These are phyloP conservation scores for Ceramica pisi DNA, from an alignment of 2,888 invertebrate species.

Conservation along the genomic window DNA sequence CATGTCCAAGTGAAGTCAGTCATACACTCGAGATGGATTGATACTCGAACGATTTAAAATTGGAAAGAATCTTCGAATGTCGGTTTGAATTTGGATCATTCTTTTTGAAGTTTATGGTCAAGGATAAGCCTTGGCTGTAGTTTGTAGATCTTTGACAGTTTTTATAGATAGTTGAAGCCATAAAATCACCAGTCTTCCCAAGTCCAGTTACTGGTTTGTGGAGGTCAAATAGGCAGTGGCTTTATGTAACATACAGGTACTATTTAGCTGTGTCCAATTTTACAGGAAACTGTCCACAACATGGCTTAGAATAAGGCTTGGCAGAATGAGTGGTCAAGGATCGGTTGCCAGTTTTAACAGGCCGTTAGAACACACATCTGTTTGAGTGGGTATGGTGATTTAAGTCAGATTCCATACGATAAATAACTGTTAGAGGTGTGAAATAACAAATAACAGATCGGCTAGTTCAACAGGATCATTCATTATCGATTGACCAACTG, in stretches of 20 bases:
- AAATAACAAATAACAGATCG: conserved; percentile 42
- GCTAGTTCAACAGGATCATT: conserved; percentile 7
- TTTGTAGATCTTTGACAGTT: neutral
- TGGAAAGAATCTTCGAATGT: conserved; percentile 28
- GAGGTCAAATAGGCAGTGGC: neutral
- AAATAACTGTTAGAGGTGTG: conserved; percentile 24
- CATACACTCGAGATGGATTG: conserved; percentile 25
- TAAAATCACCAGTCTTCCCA: too few relatives aligned
- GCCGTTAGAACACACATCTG: neutral
- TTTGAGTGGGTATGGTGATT: conserved; percentile 15
- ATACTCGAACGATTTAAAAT: conserved; percentile 24
- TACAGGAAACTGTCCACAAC: neutral
- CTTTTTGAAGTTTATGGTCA: conserved; percentile 34
- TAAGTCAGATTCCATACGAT: neutral
- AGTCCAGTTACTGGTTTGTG: too few relatives aligned
- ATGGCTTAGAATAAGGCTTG: neutral
- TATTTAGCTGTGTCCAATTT: neutral
- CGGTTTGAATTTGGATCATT: conserved; percentile 30
- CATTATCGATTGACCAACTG: conserved; percentile 18
- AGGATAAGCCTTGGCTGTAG: neutral
- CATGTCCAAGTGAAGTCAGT: conserved; percentile 28
- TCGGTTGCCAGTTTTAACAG: neutral
- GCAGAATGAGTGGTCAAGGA: conserved; percentile 16
- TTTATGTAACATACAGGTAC: neutral
- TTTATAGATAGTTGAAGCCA: neutral